Percentiles rank a stretch among this genome's conserved stretches.
Conservation (phyloP, 2,113 vertebrate genomes). For the Pelobates fuscus region DNA sequence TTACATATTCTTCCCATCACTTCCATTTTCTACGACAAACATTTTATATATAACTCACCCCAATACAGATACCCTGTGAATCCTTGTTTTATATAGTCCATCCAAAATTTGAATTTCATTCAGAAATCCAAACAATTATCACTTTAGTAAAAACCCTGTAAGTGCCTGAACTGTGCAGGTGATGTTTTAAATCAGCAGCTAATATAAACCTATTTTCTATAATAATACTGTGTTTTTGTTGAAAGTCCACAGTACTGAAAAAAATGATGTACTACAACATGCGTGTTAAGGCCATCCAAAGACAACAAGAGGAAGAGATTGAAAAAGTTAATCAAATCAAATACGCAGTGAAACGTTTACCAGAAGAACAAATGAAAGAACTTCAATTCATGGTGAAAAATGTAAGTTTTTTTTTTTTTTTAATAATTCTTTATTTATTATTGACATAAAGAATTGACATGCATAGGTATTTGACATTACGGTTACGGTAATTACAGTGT, state of each 20-base stretch:
- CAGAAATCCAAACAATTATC: too few species aligned
- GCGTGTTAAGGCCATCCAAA: constrained; percentile 73
- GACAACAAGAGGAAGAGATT: constrained; percentile 69
- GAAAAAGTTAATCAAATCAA: constrained; percentile 70
- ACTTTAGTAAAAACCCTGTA: too few species aligned
- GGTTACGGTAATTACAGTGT: too few species aligned
- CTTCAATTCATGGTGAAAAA: constrained; percentile 73
- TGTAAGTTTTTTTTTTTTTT: constrained; percentile 72
- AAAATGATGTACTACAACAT: constrained; percentile 92
- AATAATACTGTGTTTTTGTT: background rate
- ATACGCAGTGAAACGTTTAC: constrained; percentile 67
- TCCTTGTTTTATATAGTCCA: too few species aligned
- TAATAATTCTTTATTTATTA: constrained; percentile 1
- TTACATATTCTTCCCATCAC: too few species aligned
- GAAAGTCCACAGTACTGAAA: constrained; percentile 80
- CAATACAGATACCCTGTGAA: too few species aligned
- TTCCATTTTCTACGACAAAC: too few species aligned
- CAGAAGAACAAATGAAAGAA: constrained; percentile 72
- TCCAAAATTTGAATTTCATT: too few species aligned
- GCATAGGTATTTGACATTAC: too few species aligned
- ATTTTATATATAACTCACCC: too few species aligned
- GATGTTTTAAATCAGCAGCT: background rate
- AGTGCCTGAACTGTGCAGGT: too few species aligned
- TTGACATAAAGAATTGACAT: too few species aligned
- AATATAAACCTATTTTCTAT: background rate